phyloP scores from a whole-genome alignment of 1,140 invertebrate species.

The Calycopis cecrops region DNA sequence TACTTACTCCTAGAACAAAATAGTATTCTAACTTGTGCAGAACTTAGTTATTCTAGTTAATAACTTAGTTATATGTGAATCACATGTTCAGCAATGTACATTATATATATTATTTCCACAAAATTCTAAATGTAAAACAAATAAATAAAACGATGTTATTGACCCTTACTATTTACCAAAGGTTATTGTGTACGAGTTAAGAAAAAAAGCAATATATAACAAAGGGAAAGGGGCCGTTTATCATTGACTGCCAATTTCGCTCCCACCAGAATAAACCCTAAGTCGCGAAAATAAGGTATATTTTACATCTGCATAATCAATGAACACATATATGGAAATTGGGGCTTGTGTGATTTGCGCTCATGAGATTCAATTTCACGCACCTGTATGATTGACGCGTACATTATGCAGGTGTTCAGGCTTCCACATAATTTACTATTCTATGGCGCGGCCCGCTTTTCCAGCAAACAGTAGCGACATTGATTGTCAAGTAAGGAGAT shows the following conservation, averaged over 20 bases:
- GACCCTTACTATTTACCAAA: slow-evolving; percentile 8
- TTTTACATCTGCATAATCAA: slow-evolving; percentile 16
- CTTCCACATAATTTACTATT: slow-evolving; percentile 48
- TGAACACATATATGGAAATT: slow-evolving; percentile 44
- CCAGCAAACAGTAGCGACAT: too few relatives aligned
- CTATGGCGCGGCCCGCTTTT: slow-evolving; percentile 19
- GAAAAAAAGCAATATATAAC: slow-evolving; percentile 22
- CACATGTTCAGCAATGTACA: too few relatives aligned
- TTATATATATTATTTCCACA: too few relatives aligned
- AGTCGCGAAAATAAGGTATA: slow-evolving; percentile 23
- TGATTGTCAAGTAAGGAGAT: too few relatives aligned
- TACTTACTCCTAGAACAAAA: too few relatives aligned
- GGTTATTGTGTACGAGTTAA: slow-evolving; percentile 6
- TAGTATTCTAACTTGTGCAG: too few relatives aligned
- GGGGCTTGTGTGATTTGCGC: slow-evolving; percentile 57
- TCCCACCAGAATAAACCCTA: slow-evolving; percentile 24
- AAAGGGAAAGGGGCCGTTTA: slow-evolving; percentile 29
- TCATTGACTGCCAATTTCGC: slow-evolving; percentile 27
- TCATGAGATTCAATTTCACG: slow-evolving; percentile 64
- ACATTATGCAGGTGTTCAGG: slow-evolving; percentile 57
- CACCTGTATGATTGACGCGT: slow-evolving; percentile 55
- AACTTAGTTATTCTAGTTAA: too few relatives aligned
- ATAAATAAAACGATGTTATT: too few relatives aligned
- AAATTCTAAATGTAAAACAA: too few relatives aligned
- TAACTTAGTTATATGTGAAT: too few relatives aligned